Evolutionary conservation across 2,888 invertebrate genomes (phyloP).

Genomic region (Sepiola atlantica): DNA sequence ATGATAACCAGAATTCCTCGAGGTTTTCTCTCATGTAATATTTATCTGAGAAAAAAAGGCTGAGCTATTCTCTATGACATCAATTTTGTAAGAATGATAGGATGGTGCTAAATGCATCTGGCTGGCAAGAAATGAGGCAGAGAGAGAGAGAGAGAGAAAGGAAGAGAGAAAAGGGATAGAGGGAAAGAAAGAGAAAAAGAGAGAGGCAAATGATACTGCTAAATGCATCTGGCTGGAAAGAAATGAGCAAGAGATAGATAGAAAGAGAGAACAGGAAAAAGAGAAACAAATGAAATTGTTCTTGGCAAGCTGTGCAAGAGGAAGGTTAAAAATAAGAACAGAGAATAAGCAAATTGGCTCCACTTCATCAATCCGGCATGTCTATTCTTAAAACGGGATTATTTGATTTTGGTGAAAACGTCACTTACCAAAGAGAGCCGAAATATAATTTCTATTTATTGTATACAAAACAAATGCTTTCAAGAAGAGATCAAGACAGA

Average conservation of each 20-base stretch:
- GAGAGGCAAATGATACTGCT: not conserved
- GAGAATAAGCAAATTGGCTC: not conserved
- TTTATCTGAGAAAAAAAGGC: not conserved
- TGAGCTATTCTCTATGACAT: constrained; percentile 2
- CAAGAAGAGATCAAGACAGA: not conserved
- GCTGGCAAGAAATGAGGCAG: not conserved
- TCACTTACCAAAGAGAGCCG: not conserved
- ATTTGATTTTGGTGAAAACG: not conserved
- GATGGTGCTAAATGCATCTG: constrained; percentile 7
- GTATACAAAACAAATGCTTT: not conserved
- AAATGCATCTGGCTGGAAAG: not conserved
- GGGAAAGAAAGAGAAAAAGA: not conserved
- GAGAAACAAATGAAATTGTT: not conserved
- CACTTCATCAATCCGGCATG: not conserved
- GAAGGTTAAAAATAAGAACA: constrained; percentile 14
- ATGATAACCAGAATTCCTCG: constrained; percentile 13
- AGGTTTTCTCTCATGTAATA: constrained; percentile 3
- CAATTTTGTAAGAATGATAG: constrained; percentile 8
- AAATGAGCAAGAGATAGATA: too few relatives aligned
- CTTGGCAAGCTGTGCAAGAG: not conserved
- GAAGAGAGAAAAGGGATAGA: not conserved
- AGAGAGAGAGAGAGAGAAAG: not conserved
- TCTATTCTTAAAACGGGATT: not conserved
- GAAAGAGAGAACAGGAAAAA: not conserved
- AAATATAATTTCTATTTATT: not conserved